Percentiles rank a stretch among this genome's conserved stretches.
Conservation (phyloP, 2,113 vertebrate species). For the Brachionichthys hirsutus region DNA sequence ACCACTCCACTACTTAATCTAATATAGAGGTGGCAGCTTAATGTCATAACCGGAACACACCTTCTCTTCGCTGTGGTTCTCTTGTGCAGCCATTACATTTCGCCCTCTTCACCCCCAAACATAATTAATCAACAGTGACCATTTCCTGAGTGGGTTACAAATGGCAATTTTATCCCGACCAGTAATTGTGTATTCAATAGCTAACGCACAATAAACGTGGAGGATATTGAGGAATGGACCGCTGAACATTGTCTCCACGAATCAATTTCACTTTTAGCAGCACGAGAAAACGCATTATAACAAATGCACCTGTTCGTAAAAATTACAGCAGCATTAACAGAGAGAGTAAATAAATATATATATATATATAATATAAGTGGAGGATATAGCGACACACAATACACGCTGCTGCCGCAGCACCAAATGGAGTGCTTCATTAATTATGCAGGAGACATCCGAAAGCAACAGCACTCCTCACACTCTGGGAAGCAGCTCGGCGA, state of each 20-base stretch:
- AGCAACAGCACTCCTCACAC: conserved; percentile 79
- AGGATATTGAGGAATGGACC: conserved; percentile 20
- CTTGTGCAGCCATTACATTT: conserved; percentile 52
- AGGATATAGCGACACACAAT: conserved; percentile 74
- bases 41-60: conserved; percentile 59
- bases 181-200: conserved; percentile 36
- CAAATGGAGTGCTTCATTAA: conserved; percentile 79
- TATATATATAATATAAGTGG: conserved; percentile 64
- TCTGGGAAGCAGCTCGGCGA: conserved; percentile 70
- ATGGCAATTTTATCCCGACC: conserved; percentile 37
- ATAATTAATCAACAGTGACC: conserved; percentile 51
- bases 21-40: conserved; percentile 52
- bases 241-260: conserved; percentile 13
- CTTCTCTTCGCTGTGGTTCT: conserved; percentile 58
- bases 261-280: not conserved
- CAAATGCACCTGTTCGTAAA: conserved; percentile 51
- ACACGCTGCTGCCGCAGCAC: conserved; percentile 66
- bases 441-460: conserved; percentile 81
- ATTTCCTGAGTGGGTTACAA: conserved; percentile 49
- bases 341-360: conserved; percentile 70
- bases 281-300: conserved; percentile 20
- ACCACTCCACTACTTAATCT: conserved; percentile 56
- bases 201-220: conserved; percentile 24
- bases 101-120: conserved; percentile 43
- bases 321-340: conserved; percentile 53